phyloP scores from a whole-genome alignment of 2,113 vertebrate genomes.

The Sinocyclocheilus grahami region DNA sequence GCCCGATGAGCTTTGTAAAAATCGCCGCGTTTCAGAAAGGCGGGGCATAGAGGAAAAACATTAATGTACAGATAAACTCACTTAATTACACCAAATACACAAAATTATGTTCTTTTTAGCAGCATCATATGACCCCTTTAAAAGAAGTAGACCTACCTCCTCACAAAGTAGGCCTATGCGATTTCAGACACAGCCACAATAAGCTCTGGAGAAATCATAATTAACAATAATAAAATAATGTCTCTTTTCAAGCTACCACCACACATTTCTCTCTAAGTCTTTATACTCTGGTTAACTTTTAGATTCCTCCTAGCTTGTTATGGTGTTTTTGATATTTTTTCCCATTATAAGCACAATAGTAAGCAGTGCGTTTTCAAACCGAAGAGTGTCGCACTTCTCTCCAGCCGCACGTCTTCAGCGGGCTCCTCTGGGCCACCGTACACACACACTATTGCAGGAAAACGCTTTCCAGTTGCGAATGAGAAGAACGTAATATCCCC shows the following conservation, averaged over 20 bases:
- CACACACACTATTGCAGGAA: not conserved
- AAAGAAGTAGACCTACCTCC: no score
- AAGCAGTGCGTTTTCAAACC: not conserved
- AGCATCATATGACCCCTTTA: not conserved
- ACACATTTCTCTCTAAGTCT: no score
- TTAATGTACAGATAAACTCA: no score
- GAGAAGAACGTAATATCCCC: not conserved
- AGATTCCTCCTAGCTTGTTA: not conserved
- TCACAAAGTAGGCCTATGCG: no score
- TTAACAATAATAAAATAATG: not conserved
- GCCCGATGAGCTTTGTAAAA: no score
- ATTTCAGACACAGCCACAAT: no score
- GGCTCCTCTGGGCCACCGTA: conserved; percentile 60
- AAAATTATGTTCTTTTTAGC: no score
- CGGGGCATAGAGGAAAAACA: no score
- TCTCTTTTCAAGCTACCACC: not conserved
- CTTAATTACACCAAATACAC: no score
- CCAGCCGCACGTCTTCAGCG: not conserved
- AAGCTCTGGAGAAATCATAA: not conserved
- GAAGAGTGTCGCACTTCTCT: not conserved
- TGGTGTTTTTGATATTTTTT: no score
- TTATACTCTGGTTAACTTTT: not conserved
- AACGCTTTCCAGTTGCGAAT: not conserved
- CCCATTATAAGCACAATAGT: not conserved
- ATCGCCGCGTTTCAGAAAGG: no score